These are phyloP conservation scores for Hemichromis elongatus DNA, from an alignment of 2,113 vertebrate genomes.

Conservation along the genomic window DNA sequence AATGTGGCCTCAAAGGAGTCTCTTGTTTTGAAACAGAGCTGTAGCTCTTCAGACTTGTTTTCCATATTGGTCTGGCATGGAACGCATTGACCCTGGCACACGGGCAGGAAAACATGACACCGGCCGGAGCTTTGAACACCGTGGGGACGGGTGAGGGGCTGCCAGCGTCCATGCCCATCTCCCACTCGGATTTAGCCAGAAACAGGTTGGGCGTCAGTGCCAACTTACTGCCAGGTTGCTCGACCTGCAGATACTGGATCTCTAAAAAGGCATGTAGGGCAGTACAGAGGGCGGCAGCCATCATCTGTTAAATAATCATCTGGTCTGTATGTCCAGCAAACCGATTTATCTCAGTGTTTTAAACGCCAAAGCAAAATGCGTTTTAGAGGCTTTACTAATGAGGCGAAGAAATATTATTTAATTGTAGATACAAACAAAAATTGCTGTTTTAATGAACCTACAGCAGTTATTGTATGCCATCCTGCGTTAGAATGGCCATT, in stretches of 20 bases:
- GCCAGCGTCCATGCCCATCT: not conserved
- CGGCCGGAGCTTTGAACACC: slow-evolving; percentile 42
- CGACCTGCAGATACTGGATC: not conserved
- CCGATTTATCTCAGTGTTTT: not conserved
- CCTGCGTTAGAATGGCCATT: not conserved
- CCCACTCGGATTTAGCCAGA: not conserved
- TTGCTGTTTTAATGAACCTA: not conserved
- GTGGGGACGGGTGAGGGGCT: slow-evolving; percentile 30
- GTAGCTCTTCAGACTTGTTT: slow-evolving; percentile 63
- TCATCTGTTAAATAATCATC: not conserved
- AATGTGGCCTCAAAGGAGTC: slow-evolving; percentile 59
- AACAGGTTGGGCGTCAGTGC: slow-evolving; percentile 12
- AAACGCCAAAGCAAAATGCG: too few relatives aligned
- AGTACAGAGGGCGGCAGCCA: not conserved
- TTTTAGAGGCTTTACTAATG: not conserved
- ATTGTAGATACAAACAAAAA: not conserved
- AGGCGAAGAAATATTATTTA: not conserved
- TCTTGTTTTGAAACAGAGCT: slow-evolving; percentile 67
- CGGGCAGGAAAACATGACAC: slow-evolving; percentile 69
- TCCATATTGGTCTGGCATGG: slow-evolving; percentile 60
- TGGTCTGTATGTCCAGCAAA: not conserved
- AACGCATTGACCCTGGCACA: slow-evolving; percentile 64
- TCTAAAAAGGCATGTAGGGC: not conserved
- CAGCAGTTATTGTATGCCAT: not conserved
- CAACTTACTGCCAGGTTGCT: not conserved